Percentiles rank a stretch among this genome's conserved stretches.
Conservation (phyloP, 2,888 invertebrate species). For the Eledone cirrhosa region DNA sequence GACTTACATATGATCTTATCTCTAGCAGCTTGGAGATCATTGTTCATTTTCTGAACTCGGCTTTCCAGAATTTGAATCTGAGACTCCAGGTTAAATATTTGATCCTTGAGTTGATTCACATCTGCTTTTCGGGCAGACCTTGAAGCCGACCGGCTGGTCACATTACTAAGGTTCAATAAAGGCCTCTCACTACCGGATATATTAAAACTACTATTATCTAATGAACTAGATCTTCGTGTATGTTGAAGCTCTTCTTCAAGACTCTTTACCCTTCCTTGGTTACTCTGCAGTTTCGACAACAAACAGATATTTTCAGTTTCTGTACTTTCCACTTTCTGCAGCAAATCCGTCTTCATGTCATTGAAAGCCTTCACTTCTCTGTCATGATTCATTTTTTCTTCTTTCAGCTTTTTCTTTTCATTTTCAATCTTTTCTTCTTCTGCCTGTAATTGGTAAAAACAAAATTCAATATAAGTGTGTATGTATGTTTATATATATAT, state of each 20-base stretch:
- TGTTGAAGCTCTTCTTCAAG: background rate
- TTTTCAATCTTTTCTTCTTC: background rate
- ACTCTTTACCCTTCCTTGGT: background rate
- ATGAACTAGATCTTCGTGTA: background rate
- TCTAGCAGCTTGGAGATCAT: background rate
- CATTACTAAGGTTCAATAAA: background rate
- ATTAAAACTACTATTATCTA: background rate
- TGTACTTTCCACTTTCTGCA: background rate
- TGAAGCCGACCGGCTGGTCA: background rate
- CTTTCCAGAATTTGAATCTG: background rate
- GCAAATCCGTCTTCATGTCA: background rate
- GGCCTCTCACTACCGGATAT: background rate
- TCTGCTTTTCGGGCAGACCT: background rate
- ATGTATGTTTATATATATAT: too few species aligned
- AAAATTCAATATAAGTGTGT: too few species aligned
- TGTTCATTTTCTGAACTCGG: background rate
- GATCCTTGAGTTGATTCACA: background rate
- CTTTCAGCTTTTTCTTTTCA: background rate
- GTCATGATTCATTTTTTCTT: background rate
- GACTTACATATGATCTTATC: background rate
- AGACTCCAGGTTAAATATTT: background rate
- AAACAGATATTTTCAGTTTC: background rate
- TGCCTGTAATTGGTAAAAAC: too few species aligned
- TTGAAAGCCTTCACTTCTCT: background rate
- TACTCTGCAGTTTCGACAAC: background rate